Conservation (phyloP, 1,140 invertebrate species). For the Dreissena polymorpha region DNA sequence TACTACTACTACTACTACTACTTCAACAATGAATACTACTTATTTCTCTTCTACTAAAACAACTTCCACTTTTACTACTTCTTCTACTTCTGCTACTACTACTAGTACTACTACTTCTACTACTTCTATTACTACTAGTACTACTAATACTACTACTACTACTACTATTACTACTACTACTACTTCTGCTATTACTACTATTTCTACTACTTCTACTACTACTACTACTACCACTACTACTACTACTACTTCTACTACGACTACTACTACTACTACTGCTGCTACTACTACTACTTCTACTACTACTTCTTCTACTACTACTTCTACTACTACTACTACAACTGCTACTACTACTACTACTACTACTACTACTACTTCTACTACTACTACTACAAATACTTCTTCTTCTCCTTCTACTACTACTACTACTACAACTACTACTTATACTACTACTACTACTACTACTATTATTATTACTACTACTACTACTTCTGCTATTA, state of each 20-base stretch:
- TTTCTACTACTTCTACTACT: slow-evolving; percentile 21
- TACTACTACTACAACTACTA: neutral
- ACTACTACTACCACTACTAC: slow-evolving; percentile 30
- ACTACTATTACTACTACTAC: slow-evolving; percentile 7
- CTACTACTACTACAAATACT: slow-evolving; percentile 19
- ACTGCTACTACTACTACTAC: slow-evolving; percentile 12
- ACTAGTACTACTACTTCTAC: too few species aligned
- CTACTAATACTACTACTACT: slow-evolving; percentile 35
- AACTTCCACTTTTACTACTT: too few species aligned
- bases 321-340: neutral
- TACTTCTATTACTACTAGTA: too few species aligned
- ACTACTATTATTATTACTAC: neutral
- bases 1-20: too few species aligned
- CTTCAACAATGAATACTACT: too few species aligned
- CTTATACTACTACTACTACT: neutral
- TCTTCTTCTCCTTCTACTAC: too few species aligned
- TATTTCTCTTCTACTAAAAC: too few species aligned
- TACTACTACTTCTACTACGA: slow-evolving; percentile 16
- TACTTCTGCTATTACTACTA: slow-evolving; percentile 28
- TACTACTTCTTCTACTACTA: slow-evolving; percentile 15
- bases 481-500: neutral
- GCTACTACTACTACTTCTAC: slow-evolving; percentile 26
- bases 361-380: slow-evolving; percentile 11
- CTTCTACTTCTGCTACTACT: too few species aligned
- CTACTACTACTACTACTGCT: neutral